These are phyloP conservation scores for Dicentrarchus labrax DNA, from an alignment of 2,113 vertebrate genomes.

Conservation along the genomic window DNA sequence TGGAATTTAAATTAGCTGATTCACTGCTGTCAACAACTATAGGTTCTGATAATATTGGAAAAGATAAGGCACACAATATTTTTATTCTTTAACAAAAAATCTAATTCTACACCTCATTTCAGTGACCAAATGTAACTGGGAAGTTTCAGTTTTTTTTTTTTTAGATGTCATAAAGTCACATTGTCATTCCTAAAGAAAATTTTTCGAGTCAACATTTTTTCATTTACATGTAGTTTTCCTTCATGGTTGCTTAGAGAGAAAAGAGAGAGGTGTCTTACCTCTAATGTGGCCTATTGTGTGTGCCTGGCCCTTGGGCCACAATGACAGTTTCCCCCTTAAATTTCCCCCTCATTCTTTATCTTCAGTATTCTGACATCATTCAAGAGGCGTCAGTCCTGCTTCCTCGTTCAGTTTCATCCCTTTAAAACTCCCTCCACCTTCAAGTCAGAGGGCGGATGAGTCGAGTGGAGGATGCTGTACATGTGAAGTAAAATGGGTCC, in stretches of 20 bases:
- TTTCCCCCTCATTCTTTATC: constrained; percentile 47
- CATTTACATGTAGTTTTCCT: constrained; percentile 64
- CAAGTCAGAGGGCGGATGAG: constrained; percentile 23
- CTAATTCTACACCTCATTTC: constrained; percentile 32
- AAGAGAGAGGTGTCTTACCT: constrained; percentile 76
- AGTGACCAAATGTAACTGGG: neutral
- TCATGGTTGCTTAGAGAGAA: constrained; percentile 68
- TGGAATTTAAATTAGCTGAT: neutral
- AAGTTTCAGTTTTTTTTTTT: constrained; percentile 42
- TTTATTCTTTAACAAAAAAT: constrained; percentile 20
- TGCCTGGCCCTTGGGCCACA: constrained; percentile 39
- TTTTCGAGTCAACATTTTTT: constrained; percentile 38
- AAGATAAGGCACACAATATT: constrained; percentile 78
- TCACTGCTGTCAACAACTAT: constrained; percentile 25
- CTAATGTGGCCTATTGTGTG: constrained; percentile 50
- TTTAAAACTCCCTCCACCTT: constrained; percentile 49
- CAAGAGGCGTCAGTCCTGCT: constrained; percentile 55
- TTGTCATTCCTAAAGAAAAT: constrained; percentile 35
- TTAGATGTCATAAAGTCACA: constrained; percentile 27
- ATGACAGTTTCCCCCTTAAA: constrained; percentile 40
- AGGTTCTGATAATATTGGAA: constrained; percentile 10
- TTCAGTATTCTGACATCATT: constrained; percentile 56
- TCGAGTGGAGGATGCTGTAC: constrained; percentile 45
- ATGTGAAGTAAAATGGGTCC: constrained; percentile 58
- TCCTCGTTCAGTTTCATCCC: constrained; percentile 51